Percentiles rank a stretch among this genome's conserved stretches.
These are phyloP conservation scores for Ctenoplectra terminalis DNA, from an alignment of 1,140 invertebrate species.

Conservation along the genomic window DNA sequence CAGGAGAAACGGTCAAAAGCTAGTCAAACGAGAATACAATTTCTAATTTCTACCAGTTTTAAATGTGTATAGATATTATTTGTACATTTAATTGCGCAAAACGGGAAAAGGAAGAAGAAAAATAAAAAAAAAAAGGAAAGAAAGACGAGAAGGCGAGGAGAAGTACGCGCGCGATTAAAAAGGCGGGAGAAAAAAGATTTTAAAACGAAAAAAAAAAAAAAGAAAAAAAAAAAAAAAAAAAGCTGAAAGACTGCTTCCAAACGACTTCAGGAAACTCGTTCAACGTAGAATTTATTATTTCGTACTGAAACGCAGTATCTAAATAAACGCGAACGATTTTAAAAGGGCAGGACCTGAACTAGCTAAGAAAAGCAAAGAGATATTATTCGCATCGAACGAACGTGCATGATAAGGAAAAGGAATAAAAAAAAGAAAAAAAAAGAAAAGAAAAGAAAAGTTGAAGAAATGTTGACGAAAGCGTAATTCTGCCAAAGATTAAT, in stretches of 20 bases:
- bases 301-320: conserved; percentile 61
- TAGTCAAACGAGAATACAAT: conserved; percentile 69
- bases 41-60: conserved; percentile 64
- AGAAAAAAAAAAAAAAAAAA: conserved; percentile 52
- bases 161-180: conserved; percentile 7
- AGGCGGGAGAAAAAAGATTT: conserved; percentile 1
- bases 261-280: conserved; percentile 72
- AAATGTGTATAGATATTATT: conserved; percentile 56
- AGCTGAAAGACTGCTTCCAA: conserved; percentile 72
- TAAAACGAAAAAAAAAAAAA: not conserved
- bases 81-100: conserved; percentile 55
- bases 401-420: conserved; percentile 20
- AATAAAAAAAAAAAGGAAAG: too few species aligned
- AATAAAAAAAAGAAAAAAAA: not conserved
- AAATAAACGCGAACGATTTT: conserved; percentile 59
- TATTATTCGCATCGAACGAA: conserved; percentile 57
- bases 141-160: not conserved
- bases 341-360: conserved; percentile 74
- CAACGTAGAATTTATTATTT: conserved; percentile 69
- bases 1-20: conserved; percentile 72
- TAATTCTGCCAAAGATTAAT: conserved; percentile 48
- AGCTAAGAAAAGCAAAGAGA: conserved; percentile 58
- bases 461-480: conserved; percentile 20
- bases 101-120: not conserved
- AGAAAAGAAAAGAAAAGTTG: not conserved